Evolutionary conservation across 2,797 vertebrate species (phyloP).

Genomic region (Pelodytes ibericus): DNA sequence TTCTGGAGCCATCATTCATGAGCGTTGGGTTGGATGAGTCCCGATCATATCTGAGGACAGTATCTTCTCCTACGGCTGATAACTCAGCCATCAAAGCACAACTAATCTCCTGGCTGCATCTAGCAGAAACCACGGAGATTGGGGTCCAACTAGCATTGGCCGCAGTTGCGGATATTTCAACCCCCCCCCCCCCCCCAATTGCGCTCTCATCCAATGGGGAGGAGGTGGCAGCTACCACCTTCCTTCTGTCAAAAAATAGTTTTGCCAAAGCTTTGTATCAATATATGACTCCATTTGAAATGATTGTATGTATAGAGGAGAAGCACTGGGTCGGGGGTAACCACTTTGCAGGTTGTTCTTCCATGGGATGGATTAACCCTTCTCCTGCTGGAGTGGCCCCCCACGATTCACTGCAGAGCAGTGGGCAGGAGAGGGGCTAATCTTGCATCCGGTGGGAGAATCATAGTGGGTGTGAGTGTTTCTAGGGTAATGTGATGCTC

Average conservation of each 20-base stretch:
- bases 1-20: conserved; percentile 24
- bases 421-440: neutral
- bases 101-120: conserved; percentile 1
- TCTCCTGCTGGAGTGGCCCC: conserved; percentile 6
- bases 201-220: neutral
- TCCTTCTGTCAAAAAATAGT: conserved; percentile 71
- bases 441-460: conserved; percentile 16
- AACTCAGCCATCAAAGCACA: conserved; percentile 40
- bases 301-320: conserved; percentile 42
- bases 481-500: conserved; percentile 22
- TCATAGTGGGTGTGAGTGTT: conserved; percentile 36
- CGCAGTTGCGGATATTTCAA: neutral
- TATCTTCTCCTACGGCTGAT: conserved; percentile 2
- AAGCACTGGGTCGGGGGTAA: conserved; percentile 12
- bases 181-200: neutral
- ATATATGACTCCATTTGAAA: conserved; percentile 60
- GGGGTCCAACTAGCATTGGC: conserved; percentile 9
- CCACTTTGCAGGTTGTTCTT: conserved; percentile 47
- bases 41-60: conserved; percentile 1
- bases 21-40: conserved; percentile 39
- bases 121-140: neutral
- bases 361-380: conserved; percentile 17
- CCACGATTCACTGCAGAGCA: conserved; percentile 27
- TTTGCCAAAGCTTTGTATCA: conserved; percentile 77
- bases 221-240: neutral